phyloP scores from a whole-genome alignment of 2,888 invertebrate genomes.

The Phyllotreta cruciferae region DNA sequence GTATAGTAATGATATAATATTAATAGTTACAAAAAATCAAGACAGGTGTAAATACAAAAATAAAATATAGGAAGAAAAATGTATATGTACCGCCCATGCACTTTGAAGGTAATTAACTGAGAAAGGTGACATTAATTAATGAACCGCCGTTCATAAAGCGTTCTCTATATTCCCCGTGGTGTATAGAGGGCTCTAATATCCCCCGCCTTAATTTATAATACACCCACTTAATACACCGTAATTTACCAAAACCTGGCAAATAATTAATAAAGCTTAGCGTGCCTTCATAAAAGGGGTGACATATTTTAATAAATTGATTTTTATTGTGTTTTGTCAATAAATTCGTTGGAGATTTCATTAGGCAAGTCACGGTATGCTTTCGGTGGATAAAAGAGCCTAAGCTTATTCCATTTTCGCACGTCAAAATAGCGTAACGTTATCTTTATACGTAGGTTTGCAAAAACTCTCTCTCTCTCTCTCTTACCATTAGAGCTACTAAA shows the following conservation, averaged over 20 bases:
- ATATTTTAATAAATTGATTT: conserved; percentile 46
- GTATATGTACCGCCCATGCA: conserved; percentile 27
- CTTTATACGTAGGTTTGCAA: not conserved
- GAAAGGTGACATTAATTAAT: conserved; percentile 56
- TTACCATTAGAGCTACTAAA: not conserved
- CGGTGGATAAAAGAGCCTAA: conserved; percentile 1
- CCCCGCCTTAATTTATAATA: conserved; percentile 44
- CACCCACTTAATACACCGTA: conserved; percentile 45
- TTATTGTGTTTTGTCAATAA: conserved; percentile 39
- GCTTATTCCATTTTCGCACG: too few relatives aligned
- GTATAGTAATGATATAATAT: too few relatives aligned
- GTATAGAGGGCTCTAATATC: conserved; percentile 38
- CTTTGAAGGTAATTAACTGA: conserved; percentile 51
- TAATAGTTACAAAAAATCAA: too few relatives aligned
- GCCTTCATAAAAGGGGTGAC: conserved; percentile 41
- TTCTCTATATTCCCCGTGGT: conserved; percentile 39
- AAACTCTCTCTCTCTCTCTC: not conserved
- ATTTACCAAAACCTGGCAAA: conserved; percentile 45
- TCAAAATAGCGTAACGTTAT: too few relatives aligned
- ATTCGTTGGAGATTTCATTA: conserved; percentile 32
- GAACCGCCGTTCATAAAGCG: conserved; percentile 46
- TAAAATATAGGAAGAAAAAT: too few relatives aligned
- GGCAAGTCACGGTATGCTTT: conserved; percentile 26
- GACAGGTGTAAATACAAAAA: too few relatives aligned
- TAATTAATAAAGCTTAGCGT: conserved; percentile 47